Conservation (phyloP, 37 sponge, comb jelly and placozoan genomes). For the Beroe forskalii region DNA sequence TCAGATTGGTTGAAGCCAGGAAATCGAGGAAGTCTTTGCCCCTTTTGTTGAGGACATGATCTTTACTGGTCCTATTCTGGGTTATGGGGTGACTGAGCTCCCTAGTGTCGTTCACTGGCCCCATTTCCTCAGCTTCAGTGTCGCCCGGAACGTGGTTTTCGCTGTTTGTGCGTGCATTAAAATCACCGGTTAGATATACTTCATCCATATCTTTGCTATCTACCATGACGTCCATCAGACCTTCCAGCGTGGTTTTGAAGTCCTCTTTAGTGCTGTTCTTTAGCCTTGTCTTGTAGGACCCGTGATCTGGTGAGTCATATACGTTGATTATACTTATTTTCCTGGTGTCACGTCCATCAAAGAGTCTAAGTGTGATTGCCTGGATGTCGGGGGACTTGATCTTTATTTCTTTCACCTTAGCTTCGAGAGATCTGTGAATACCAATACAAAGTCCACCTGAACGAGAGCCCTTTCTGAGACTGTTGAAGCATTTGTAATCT, state of each 20-base stretch:
- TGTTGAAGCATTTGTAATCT: slow-evolving; percentile 14
- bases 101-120: not conserved
- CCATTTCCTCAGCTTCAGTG: no score
- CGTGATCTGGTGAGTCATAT: not conserved
- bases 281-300: not conserved
- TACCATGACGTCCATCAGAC: not conserved
- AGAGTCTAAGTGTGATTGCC: not conserved
- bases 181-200: not conserved
- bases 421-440: not conserved
- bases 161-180: not conserved
- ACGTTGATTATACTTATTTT: not conserved
- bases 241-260: not conserved
- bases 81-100: not conserved
- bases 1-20: not conserved
- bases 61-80: not conserved
- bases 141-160: not conserved
- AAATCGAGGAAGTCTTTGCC: not conserved
- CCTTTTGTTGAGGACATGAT: not conserved
- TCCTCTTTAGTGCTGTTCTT: not conserved
- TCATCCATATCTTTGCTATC: not conserved
- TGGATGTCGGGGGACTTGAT: not conserved
- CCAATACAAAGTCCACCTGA: not conserved
- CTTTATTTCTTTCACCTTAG: not conserved
- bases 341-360: not conserved
- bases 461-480: not conserved